Base-by-base conservation (phyloP, 2,888 invertebrate species). In the Ditylenchus weischeri region DNA sequence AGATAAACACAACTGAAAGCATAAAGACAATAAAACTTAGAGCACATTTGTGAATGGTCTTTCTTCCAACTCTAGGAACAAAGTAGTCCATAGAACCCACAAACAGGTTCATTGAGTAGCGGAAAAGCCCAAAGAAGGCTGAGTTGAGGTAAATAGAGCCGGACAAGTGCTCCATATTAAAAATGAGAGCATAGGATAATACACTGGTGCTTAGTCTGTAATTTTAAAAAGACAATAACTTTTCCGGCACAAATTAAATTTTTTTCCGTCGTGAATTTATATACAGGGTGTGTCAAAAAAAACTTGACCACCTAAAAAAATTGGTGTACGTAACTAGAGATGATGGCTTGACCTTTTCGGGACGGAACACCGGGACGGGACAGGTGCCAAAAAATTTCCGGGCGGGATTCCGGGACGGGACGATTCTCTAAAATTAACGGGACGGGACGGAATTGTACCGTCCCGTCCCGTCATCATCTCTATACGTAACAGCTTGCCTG, bases 121-220 rank as follows among this genome's bases (percentile, higher is more conserved):
- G 75, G 49, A 71, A 68, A n/a, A 73, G 49, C 11, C 77, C 77
- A 60, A 74, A 77, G 19, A 76, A 50, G 1, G 66, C 68, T 15
- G 71, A 71, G 64, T 77, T 77, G 62, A 72, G 66, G 64, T 78
- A 79, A 48, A 79, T 73, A 7, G 76, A 76, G 8, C 79, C 79
- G 18, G 73, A 71, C 29, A 79, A 13, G 49, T 78, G 75, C 57
- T 80, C 80, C 78, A 80, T 77, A 66, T 80, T 80, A 72, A 80
- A 80, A 10, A 80, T 63, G n/a, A 80, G 72, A 15, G 79, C 76
- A 62, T 80, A 80, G 62, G 75, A 75, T 29, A 80, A 72, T 13
- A 80, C 71, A 11, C 76, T 76, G 0, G 76, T 78, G 2, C 75
- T 66, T 54, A 75, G 71, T 57, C 78, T 78, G 66, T 23, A 62